A percentile compares a stretch with the other conserved stretches of the same genome.
phyloP scores from a whole-genome alignment of 2,888 invertebrate genomes.

The Stratiomys singularior region DNA sequence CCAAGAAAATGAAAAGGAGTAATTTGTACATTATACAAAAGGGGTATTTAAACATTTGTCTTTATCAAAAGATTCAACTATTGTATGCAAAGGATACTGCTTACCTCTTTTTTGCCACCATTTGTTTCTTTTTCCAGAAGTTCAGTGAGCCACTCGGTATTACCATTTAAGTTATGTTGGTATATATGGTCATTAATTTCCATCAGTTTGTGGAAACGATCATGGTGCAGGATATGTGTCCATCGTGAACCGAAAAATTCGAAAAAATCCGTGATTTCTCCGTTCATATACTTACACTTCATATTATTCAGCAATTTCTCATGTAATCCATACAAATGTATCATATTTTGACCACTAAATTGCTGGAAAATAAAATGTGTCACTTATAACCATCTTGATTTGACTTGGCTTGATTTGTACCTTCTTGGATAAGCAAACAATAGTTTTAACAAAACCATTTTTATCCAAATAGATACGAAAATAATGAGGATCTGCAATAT shows the following conservation, averaged over 20 bases:
- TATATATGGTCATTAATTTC: slow-evolving; percentile 47
- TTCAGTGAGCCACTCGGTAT: slow-evolving; percentile 16
- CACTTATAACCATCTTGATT: neutral
- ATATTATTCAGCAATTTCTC: slow-evolving; percentile 77
- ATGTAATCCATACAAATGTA: slow-evolving; percentile 77
- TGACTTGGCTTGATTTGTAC: slow-evolving; percentile 58
- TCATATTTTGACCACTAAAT: slow-evolving; percentile 65
- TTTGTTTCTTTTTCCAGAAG: neutral
- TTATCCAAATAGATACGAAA: slow-evolving; percentile 72
- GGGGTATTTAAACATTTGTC: no score
- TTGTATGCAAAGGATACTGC: neutral
- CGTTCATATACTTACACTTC: slow-evolving; percentile 70
- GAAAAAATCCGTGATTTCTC: slow-evolving; percentile 73
- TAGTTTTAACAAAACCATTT: slow-evolving; percentile 69
- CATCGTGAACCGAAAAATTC: slow-evolving; percentile 75
- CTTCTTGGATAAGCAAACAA: slow-evolving; percentile 71
- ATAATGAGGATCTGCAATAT: slow-evolving; percentile 66
- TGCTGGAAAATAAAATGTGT: slow-evolving; percentile 49
- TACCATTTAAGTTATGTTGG: slow-evolving; percentile 25
- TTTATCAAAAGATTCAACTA: no score
- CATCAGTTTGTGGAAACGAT: slow-evolving; percentile 66
- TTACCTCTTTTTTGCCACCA: slow-evolving; percentile 9
- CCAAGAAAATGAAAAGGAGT: neutral
- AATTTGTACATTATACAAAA: no score
- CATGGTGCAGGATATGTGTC: slow-evolving; percentile 73